phyloP scores from a whole-genome alignment of 2,797 vertebrate genomes.

The Thalassophryne amazonica region DNA sequence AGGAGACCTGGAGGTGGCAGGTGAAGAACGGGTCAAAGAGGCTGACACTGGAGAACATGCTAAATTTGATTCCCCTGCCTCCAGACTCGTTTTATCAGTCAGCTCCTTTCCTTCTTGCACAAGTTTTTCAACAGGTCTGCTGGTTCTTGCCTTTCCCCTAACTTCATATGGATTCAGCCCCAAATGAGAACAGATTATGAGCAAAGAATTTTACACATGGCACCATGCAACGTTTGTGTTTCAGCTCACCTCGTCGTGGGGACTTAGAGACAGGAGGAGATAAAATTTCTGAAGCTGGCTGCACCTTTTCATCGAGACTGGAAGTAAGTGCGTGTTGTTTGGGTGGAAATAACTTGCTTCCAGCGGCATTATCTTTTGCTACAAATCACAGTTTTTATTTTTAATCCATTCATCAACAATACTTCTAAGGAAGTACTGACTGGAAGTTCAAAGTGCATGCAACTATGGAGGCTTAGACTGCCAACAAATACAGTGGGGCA shows the following conservation, averaged over 20 bases:
- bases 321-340: conserved; percentile 32
- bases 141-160: conserved; percentile 36
- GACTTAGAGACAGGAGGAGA: conserved; percentile 19
- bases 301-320: conserved; percentile 7
- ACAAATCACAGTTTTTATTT: neutral
- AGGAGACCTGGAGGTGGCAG: conserved; percentile 43
- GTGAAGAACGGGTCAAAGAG: conserved; percentile 10
- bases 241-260: conserved; percentile 49
- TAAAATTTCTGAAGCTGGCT: neutral
- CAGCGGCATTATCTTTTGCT: conserved; percentile 32
- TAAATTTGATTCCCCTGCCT: neutral
- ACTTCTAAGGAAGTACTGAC: too few relatives aligned
- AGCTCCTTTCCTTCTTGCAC: neutral
- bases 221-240: neutral
- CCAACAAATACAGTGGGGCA: too few relatives aligned
- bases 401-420: neutral
- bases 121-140: conserved; percentile 12
- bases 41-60: neutral
- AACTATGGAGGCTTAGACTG: too few relatives aligned
- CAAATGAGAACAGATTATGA: neutral
- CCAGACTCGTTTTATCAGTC: neutral
- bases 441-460: too few relatives aligned
- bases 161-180: conserved; percentile 22
- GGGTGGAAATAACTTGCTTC: conserved; percentile 16
- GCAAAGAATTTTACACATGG: neutral